These are phyloP conservation scores for Stomorhina lunata DNA, from an alignment of 2,888 invertebrate species.

Conservation along the genomic window DNA sequence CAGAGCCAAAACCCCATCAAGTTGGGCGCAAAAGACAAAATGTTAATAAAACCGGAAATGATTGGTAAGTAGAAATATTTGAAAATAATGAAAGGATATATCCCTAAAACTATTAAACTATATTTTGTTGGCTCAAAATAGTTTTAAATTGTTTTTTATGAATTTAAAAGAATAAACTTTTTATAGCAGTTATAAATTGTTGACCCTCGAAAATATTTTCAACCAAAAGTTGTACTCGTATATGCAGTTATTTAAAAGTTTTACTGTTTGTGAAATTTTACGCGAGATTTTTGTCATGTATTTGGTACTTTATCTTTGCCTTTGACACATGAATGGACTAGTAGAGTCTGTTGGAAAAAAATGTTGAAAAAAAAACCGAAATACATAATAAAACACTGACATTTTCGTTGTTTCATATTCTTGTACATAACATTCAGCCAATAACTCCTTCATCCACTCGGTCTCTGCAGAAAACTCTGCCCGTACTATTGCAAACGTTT, in stretches of 20 bases:
- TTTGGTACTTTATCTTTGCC: conserved; percentile 56
- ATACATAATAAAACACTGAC: conserved; percentile 40
- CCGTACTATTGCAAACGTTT: conserved; percentile 37
- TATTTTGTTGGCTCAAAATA: neutral
- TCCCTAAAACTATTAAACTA: neutral
- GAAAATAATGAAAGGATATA: neutral
- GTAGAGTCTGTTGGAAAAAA: conserved; percentile 18
- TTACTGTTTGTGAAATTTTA: conserved; percentile 56
- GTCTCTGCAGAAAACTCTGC: no score
- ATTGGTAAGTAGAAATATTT: conserved; percentile 81
- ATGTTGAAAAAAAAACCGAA: neutral
- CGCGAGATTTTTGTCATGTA: conserved; percentile 58
- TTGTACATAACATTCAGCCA: neutral
- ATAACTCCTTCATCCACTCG: conserved; percentile 6
- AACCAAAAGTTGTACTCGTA: no score
- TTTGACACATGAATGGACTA: conserved; percentile 31
- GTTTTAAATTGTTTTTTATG: conserved; percentile 41
- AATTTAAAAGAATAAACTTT: conserved; percentile 5
- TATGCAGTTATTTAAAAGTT: conserved; percentile 7
- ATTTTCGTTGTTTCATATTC: conserved; percentile 35
- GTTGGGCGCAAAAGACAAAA: conserved; percentile 83
- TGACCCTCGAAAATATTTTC: conserved; percentile 31
- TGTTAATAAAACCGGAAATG: conserved; percentile 83
- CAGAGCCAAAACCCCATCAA: conserved; percentile 85
- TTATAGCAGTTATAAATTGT: conserved; percentile 54